Evolutionary conservation across 2,113 vertebrate genomes (phyloP), one percentile per base, ranked within the genome.

Genomic region (Rhadina sibilatrix): DNA sequence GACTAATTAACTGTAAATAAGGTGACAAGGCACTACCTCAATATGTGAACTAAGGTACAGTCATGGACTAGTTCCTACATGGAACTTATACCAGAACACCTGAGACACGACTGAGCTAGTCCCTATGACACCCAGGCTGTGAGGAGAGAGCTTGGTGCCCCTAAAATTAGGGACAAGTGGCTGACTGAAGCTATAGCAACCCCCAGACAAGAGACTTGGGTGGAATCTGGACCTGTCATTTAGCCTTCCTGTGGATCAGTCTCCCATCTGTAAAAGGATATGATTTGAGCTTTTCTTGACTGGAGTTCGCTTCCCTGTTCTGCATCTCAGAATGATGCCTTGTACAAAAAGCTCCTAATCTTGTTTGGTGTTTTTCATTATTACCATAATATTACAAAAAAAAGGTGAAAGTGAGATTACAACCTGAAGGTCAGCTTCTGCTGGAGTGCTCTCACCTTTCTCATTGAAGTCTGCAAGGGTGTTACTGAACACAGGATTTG

Each of bases 1-100:
- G 35, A 47, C 22, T 87, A 83, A 90, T 86, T 88, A 59, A 59
- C n/a, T 75, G 56, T 74, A 92, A 83, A 78, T 81, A 88, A 80
- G 18, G 22, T 77, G 81, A 47, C 10, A 44, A 59, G 50, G 16
- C 11, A 15, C 46, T 52, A 5, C 23, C 19, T 69, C 37, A 21
- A 52, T 33, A 49, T 0, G 0, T 16, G 30, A 30, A 12, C 6
- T 33, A 14, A 78, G 22, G 50, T 38, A 16, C 30, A 76, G 27
- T 65, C 28, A 3, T 8, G 10, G 10, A 6, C 11, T n/a, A n/a
- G n/a, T n/a, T n/a, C n/a, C n/a, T 5, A 1, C 0, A 0, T 50
- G 16, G 59, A 35, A 22, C 25, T 69, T 47, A 6, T 15, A 23
- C n/a, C 37, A 54, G 70, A 53, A 46, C 23, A 50, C 22, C 15